Evolutionary conservation across 2,888 invertebrate species (phyloP).

Genomic region (Melikaiella ostensackeni): DNA sequence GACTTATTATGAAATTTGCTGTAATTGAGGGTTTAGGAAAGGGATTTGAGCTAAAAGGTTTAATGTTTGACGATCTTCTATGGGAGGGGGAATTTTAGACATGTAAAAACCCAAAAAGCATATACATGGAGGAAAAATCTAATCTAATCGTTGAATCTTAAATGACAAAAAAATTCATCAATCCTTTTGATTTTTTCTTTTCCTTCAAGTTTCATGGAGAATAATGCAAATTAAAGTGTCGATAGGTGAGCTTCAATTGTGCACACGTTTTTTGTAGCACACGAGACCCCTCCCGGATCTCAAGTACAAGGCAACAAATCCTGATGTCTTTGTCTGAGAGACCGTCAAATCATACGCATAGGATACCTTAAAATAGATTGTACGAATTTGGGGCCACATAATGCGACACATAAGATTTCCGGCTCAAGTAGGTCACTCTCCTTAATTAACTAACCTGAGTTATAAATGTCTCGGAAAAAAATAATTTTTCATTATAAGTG

Average conservation of each 20-base stretch:
- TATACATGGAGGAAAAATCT: too few species aligned
- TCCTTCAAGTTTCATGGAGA: not conserved
- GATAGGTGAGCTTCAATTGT: not conserved
- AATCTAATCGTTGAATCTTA: not conserved
- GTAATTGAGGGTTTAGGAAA: too few species aligned
- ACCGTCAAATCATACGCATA: constrained; percentile 20
- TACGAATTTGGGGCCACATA: constrained; percentile 2
- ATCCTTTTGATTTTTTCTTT: not conserved
- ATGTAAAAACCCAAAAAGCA: too few species aligned
- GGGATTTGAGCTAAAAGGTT: too few species aligned
- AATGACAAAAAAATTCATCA: not conserved
- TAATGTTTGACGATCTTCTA: too few species aligned
- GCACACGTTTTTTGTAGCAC: constrained; percentile 16
- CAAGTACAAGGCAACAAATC: constrained; percentile 54
- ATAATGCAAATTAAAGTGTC: not conserved
- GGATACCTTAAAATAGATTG: constrained; percentile 15
- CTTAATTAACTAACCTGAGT: not conserved
- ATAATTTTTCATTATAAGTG: too few species aligned
- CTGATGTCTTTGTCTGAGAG: constrained; percentile 53
- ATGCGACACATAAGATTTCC: constrained; percentile 11
- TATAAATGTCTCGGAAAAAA: too few species aligned
- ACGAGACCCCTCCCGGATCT: constrained; percentile 55
- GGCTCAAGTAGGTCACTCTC: constrained; percentile 18
- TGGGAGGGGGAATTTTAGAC: too few species aligned
- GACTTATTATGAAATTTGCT: too few species aligned